Evolutionary conservation across 2,888 invertebrate genomes (phyloP).

Genomic region (Agriopis marginaria): DNA sequence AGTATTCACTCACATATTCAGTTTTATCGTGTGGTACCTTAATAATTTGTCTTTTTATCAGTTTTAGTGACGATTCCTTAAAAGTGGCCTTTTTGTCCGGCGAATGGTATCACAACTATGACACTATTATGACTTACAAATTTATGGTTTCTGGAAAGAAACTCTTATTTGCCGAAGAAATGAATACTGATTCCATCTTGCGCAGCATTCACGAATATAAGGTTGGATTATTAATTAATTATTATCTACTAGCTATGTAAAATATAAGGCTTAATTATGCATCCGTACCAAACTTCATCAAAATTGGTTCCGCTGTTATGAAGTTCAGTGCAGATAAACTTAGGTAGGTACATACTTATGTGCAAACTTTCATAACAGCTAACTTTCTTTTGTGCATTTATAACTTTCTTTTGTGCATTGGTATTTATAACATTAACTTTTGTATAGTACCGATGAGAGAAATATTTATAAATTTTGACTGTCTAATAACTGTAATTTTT

Average conservation of each 20-base stretch:
- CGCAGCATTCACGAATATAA: constrained; percentile 58
- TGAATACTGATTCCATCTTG: constrained; percentile 50
- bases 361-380: no score
- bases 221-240: constrained; percentile 47
- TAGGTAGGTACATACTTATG: no score
- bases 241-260: background rate
- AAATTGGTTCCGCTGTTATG: no score
- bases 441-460: no score
- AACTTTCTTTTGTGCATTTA: no score
- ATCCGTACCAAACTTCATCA: no score
- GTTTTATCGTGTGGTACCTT: no score
- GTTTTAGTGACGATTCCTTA: constrained; percentile 61
- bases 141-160: constrained; percentile 65
- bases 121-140: constrained; percentile 70
- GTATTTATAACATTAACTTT: no score
- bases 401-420: no score
- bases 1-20: no score
- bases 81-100: constrained; percentile 64
- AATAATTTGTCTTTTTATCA: constrained; percentile 37
- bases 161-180: constrained; percentile 60
- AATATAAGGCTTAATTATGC: background rate
- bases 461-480: no score
- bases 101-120: constrained; percentile 74
- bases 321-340: no score
- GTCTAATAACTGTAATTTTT: background rate